Evolutionary conservation across 2,113 vertebrate genomes (phyloP).

Genomic region (Irena cyanogastra): DNA sequence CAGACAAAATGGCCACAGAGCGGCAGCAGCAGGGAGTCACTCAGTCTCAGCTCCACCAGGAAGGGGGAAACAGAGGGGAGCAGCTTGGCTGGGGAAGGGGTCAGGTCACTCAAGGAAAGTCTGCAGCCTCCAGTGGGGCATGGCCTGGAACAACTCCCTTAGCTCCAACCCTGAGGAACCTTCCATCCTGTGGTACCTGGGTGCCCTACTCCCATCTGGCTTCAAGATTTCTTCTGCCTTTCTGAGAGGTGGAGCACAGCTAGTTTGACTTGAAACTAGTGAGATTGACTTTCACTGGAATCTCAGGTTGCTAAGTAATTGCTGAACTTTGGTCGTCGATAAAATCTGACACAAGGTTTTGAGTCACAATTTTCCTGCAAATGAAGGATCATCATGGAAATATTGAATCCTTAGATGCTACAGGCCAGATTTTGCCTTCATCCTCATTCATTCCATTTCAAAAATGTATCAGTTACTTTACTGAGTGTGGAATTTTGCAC

Average conservation of each 20-base stretch:
- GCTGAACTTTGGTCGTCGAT: not conserved
- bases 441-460: not conserved
- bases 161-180: not conserved
- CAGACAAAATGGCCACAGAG: accelerated
- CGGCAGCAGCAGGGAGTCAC: accelerated
- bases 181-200: not conserved
- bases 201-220: no score
- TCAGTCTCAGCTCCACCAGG: not conserved
- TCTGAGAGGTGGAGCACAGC: not conserved
- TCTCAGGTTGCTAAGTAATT: not conserved
- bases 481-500: not conserved
- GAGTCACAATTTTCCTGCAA: not conserved
- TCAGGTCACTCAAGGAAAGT: not conserved
- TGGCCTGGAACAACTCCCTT: not conserved
- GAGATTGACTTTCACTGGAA: not conserved
- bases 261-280: not conserved
- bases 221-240: not conserved
- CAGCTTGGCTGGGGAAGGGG: accelerated
- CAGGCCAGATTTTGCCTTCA: not conserved
- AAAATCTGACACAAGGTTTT: not conserved
- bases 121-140: no score
- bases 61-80: not conserved
- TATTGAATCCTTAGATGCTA: not conserved
- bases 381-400: not conserved
- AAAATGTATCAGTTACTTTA: not conserved